Percentiles rank a stretch among this genome's conserved stretches.
phyloP scores from a whole-genome alignment of 2,888 invertebrate species.

The Ectemnius lituratus region DNA sequence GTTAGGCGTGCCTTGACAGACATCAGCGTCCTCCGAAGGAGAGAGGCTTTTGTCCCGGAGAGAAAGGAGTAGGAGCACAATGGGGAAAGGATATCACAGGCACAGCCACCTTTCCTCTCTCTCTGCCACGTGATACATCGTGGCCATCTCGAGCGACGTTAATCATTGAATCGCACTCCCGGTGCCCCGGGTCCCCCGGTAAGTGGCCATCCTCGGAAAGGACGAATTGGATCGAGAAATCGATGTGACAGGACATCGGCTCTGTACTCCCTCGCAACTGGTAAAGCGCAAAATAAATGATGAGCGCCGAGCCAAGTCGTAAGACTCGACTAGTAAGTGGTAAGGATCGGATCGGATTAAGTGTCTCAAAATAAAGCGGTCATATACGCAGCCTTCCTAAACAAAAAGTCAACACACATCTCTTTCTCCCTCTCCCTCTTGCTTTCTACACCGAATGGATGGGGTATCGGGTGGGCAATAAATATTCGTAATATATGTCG shows the following conservation, averaged over 20 bases:
- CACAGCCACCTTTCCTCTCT: too few species aligned
- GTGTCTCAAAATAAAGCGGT: background rate
- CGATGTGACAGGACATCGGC: too few species aligned
- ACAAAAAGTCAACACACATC: background rate
- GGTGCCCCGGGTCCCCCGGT: background rate
- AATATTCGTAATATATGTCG: constrained; percentile 10
- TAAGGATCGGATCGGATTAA: too few species aligned
- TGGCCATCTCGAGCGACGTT: constrained; percentile 39
- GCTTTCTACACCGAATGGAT: background rate
- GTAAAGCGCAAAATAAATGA: background rate
- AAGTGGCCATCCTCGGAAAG: background rate
- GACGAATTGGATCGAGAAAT: background rate
- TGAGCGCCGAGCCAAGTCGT: too few species aligned
- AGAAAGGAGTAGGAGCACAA: constrained; percentile 36
- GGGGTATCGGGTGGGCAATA: background rate
- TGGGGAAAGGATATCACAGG: constrained; percentile 26
- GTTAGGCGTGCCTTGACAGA: constrained; percentile 48
- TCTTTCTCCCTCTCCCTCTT: background rate
- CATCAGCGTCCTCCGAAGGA: constrained; percentile 36
- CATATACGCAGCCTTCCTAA: background rate
- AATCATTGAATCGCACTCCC: constrained; percentile 24
- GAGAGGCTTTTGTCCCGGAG: constrained; percentile 38
- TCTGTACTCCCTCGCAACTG: background rate
- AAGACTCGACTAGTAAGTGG: too few species aligned
- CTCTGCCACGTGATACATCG: background rate